These are phyloP conservation scores for Drosophila ficusphila DNA, from an alignment of 1,140 invertebrate genomes.

Conservation along the genomic window DNA sequence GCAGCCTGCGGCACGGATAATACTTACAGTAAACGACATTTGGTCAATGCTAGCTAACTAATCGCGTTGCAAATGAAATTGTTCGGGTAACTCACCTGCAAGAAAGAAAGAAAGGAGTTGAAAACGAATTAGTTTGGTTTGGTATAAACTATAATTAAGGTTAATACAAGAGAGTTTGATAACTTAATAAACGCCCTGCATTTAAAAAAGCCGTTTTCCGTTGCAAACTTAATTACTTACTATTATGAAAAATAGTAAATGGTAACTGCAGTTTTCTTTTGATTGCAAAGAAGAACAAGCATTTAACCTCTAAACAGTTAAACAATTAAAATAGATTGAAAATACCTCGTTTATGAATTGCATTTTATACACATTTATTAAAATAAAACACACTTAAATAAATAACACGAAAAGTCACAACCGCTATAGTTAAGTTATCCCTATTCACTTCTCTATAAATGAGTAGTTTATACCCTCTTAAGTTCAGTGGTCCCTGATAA, in stretches of 20 bases:
- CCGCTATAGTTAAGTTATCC: not conserved
- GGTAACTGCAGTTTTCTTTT: no score
- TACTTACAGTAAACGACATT: slow-evolving; percentile 71
- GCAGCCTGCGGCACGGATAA: slow-evolving; percentile 33
- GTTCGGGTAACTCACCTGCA: slow-evolving; percentile 61
- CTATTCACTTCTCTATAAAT: not conserved
- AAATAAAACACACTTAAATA: no score
- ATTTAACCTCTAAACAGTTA: no score
- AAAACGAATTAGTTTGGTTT: not conserved
- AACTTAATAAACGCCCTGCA: not conserved
- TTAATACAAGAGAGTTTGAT: not conserved
- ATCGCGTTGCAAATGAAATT: slow-evolving; percentile 11
- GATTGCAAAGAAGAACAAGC: no score
- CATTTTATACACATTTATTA: no score
- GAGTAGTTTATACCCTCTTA: not conserved
- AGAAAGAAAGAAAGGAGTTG: slow-evolving; percentile 27
- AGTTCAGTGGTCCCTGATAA: not conserved
- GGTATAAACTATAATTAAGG: not conserved
- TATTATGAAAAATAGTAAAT: no score
- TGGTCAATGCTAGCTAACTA: slow-evolving; percentile 21
- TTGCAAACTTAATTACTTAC: no score
- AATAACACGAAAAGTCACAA: no score
- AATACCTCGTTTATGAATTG: no score
- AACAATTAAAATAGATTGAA: no score
- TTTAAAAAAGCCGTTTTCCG: no score